Evolutionary conservation across 2,888 invertebrate species (phyloP), one percentile per base, ranked within the genome.

Genomic region (Hololepta plana): DNA sequence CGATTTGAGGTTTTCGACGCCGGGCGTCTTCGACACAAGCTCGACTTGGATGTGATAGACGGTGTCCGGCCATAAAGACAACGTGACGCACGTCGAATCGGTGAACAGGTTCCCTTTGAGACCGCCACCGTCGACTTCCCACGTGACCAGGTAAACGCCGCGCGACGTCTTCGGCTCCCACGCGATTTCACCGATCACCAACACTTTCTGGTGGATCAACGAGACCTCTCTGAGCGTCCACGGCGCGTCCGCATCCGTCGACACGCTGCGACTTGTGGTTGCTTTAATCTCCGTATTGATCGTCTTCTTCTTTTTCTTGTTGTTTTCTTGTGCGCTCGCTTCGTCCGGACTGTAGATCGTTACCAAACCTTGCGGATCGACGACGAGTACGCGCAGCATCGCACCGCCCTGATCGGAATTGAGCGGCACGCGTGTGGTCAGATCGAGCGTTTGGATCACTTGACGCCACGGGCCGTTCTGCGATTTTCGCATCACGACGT

Each of bases 91-190:
- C 31, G 76, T 76, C 27, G 76, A 73, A 52, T 80, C 79, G 20
- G 80, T 81, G 53, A 79, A 75, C 36, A 80, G 60, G 54, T 80
- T 79, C 36, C 80, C 80, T 55, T 75, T 77, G 32, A 81, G 59
- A 35, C 79, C 79, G 38, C 79, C 79, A 31, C 79, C 79, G 44
- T 73, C 74, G 28, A 80, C 73, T 62, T 81, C 80, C 80, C 80
- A 81, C 33, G 79, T 79, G 27, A 81, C 77, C 44, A 80, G 60
- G 54, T 79, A 80, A 31, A 79, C 71, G 13, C 68, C 69, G 27
- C 64, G 63, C 29, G 57, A 60, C 45, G 67, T 62, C 53, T 68
- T 67, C 6, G 71, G 66, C 41, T 72, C 71, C 75, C 75, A 75
- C 24, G 71, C 69, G 37, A 75, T 71, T 55, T 74, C 73, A 21